Base-by-base conservation (phyloP, 2,113 vertebrate genomes). In the Zingel zingel region DNA sequence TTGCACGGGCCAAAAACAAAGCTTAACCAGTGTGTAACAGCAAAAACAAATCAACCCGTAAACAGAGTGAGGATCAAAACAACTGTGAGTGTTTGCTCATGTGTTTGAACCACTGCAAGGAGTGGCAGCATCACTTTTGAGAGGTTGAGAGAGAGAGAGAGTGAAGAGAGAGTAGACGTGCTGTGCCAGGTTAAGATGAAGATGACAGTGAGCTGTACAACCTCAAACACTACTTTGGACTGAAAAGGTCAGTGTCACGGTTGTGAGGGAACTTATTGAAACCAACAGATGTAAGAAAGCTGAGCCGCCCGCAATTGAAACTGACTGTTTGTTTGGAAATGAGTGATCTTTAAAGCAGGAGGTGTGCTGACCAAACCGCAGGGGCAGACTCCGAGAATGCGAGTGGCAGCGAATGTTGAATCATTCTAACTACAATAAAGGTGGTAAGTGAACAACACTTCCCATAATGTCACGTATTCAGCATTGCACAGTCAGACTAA, bases 171-270 rank as follows among this genome's bases (percentile, higher is more conserved):
- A 14, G 65, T n/a, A 25, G 51, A 62, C 78, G 19, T 43, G 81
- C 79, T 74, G 80, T 23, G 79, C 48, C 61, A 39, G 74, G 74
- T 61, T 74, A 58, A 74, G 85, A 76, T 74, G 56, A 47, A 57
- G 56, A 84, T 59, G 79, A 72, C 70, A 77, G 79, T 8, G 53
- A 77, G 59, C 53, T 15, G 50, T 16, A 25, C 14, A 73, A 45
- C 56, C 53, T 54, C 51, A 70, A 56, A 66, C 61, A 14, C 47
- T 51, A 73, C 81, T 81, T 54, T 48, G 36, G 45, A 43, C 64
- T 43, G 59, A 73, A 68, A 74, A 88, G 87, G 89, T 89, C 85
- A 77, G 30, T n/a, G 54, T 18, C 39, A 13, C 2, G 33, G 68
- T 65, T 47, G 51, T 56, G 30, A 19, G 57, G 25, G 18, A 59